Conservation (phyloP, 2,797 vertebrate species). For the Ambastaia sidthimunki region DNA sequence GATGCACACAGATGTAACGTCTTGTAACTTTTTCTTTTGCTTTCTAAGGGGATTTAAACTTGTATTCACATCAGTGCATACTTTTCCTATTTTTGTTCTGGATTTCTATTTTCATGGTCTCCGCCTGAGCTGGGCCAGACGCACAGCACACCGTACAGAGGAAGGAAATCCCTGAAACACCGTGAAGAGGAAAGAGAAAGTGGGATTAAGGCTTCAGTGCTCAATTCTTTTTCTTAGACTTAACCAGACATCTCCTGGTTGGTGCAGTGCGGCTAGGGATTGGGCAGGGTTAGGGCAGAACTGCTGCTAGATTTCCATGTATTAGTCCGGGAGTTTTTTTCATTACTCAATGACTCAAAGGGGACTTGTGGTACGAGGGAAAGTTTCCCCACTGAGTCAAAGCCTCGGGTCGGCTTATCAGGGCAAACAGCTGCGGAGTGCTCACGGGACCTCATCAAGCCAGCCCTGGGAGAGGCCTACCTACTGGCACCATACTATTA, state of each 20-base stretch:
- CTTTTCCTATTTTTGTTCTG: too few relatives aligned
- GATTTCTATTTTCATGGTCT: conserved; percentile 36
- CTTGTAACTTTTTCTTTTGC: conserved; percentile 18
- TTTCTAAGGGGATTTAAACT: conserved; percentile 40
- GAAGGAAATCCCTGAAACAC: conserved; percentile 54
- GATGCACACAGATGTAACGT: not conserved
- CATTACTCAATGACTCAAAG: conserved; percentile 44
- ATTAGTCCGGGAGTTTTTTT: conserved; percentile 63
- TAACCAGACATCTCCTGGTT: conserved; percentile 36
- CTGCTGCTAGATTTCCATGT: conserved; percentile 67
- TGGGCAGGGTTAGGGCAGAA: conserved; percentile 19
- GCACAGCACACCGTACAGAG: conserved; percentile 11
- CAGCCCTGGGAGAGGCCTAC: conserved; percentile 71
- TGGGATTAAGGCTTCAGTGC: conserved; percentile 57
- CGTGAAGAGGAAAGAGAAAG: conserved; percentile 57
- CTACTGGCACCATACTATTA: conserved; percentile 73
- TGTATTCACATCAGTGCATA: conserved; percentile 15
- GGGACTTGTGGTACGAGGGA: conserved; percentile 12
- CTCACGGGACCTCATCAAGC: conserved; percentile 81
- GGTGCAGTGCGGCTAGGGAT: conserved; percentile 41
- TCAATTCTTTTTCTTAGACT: conserved; percentile 37
- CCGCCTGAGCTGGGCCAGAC: conserved; percentile 14
- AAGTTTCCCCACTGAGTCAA: conserved; percentile 8
- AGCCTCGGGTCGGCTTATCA: conserved; percentile 77
- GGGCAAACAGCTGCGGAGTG: conserved; percentile 76